Conservation (phyloP, 1,140 invertebrate genomes). For the Pararge aegeria region DNA sequence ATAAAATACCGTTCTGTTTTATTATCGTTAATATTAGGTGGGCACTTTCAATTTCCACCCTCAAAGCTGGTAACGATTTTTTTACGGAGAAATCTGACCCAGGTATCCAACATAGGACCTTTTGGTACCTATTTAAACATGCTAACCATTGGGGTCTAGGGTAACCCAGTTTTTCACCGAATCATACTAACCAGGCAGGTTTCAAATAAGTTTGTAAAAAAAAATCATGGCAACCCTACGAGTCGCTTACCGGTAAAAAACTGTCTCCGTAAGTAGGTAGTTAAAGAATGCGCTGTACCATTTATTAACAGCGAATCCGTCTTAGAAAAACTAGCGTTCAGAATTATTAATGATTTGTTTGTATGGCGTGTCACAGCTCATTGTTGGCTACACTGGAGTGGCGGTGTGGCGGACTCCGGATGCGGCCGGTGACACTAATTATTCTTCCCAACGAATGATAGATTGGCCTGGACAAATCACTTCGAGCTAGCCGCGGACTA, state of each 20-base stretch:
- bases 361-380: conserved; percentile 64
- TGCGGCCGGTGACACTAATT: conserved; percentile 73
- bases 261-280: conserved; percentile 71
- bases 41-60: no score
- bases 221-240: conserved; percentile 2
- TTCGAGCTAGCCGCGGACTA: conserved; percentile 34
- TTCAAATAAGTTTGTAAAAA: background rate
- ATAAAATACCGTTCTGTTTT: no score
- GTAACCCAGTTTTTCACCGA: no score
- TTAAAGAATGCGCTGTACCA: conserved; percentile 62
- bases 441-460: conserved; percentile 72
- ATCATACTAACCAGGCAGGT: no score
- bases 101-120: no score
- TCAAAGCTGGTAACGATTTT: no score
- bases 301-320: conserved; percentile 67
- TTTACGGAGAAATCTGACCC: no score
- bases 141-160: no score
- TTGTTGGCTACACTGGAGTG: conserved; percentile 47
- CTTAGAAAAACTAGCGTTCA: conserved; percentile 69
- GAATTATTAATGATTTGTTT: conserved; percentile 76
- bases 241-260: conserved; percentile 39
- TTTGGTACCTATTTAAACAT: no score
- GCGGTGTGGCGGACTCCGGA: conserved; percentile 45
- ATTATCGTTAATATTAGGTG: no score
- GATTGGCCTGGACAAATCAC: conserved; percentile 74